Evolutionary conservation across 2,113 vertebrate species (phyloP).

Genomic region (Platanista minor): DNA sequence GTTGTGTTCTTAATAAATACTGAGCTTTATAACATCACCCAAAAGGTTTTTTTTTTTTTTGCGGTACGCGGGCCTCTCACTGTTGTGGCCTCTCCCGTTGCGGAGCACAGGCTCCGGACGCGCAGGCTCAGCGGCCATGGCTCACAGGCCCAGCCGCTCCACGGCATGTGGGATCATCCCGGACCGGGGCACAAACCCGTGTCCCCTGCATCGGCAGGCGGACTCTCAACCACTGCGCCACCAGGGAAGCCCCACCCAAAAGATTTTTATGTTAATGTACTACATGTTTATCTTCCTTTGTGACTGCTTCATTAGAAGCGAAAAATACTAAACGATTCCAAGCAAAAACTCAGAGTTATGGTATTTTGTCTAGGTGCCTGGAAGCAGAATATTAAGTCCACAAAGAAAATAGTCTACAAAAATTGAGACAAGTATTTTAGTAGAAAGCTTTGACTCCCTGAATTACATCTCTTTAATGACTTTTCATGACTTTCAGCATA

Average conservation of each 20-base stretch:
- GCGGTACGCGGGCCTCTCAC: too few relatives aligned
- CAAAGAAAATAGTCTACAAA: not conserved
- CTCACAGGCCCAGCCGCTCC: too few relatives aligned
- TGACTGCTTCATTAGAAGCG: not conserved
- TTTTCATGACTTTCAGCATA: not conserved
- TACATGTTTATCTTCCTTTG: not conserved
- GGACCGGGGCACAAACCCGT: too few relatives aligned
- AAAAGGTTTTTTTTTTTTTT: conserved; percentile 1
- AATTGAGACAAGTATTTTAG: not conserved
- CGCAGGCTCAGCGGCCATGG: too few relatives aligned
- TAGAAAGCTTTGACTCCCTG: not conserved
- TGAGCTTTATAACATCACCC: not conserved
- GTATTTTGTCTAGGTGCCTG: conserved; percentile 8
- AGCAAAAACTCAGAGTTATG: not conserved
- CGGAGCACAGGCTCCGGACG: too few relatives aligned
- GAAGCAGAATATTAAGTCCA: not conserved
- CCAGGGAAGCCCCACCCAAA: not conserved
- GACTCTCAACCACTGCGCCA: too few relatives aligned
- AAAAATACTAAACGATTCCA: conserved; percentile 38
- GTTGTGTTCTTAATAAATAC: conserved; percentile 10
- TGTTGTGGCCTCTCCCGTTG: too few relatives aligned
- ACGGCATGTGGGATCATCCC: too few relatives aligned
- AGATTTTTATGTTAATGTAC: conserved; percentile 7
- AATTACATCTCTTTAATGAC: not conserved
- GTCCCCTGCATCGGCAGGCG: too few relatives aligned